Percentiles rank a stretch among this genome's conserved stretches.
Conservation (phyloP, 2,113 vertebrate species). For the Cottus gobio region DNA sequence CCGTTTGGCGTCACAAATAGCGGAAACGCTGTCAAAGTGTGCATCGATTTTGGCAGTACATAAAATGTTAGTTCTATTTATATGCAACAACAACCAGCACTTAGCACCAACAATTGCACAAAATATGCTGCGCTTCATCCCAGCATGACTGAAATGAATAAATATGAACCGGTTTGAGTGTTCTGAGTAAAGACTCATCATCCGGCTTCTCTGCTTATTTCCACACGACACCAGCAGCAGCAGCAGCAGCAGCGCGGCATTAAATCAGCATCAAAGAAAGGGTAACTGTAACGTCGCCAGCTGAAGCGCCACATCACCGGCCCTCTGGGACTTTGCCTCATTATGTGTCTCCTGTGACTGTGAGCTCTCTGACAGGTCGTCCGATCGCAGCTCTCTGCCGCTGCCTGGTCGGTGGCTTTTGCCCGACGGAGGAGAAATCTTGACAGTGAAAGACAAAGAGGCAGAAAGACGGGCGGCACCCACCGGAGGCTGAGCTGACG, state of each 20-base stretch:
- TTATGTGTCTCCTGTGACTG: slow-evolving; percentile 31
- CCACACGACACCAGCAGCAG: neutral
- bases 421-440: slow-evolving; percentile 35
- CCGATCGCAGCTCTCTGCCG: slow-evolving; percentile 23
- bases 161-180: neutral
- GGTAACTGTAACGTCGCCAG: slow-evolving; percentile 8
- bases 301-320: neutral
- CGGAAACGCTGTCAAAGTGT: slow-evolving; percentile 13
- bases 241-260: slow-evolving; percentile 1
- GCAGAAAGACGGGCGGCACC: slow-evolving; percentile 30
- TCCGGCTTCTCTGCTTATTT: neutral
- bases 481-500: slow-evolving; percentile 52
- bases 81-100: neutral
- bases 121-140: slow-evolving; percentile 15
- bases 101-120: neutral
- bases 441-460: slow-evolving; percentile 55
- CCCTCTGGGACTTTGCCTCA: slow-evolving; percentile 21
- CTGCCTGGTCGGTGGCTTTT: slow-evolving; percentile 37
- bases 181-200: neutral
- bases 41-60: slow-evolving; percentile 3
- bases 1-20: slow-evolving; percentile 5
- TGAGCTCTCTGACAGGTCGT: slow-evolving; percentile 50
- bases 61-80: slow-evolving; percentile 18
- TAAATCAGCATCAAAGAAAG: slow-evolving; percentile 11
- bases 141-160: neutral